Conservation (phyloP, 2,113 vertebrate genomes). For the Amblyopsis rosae region DNA sequence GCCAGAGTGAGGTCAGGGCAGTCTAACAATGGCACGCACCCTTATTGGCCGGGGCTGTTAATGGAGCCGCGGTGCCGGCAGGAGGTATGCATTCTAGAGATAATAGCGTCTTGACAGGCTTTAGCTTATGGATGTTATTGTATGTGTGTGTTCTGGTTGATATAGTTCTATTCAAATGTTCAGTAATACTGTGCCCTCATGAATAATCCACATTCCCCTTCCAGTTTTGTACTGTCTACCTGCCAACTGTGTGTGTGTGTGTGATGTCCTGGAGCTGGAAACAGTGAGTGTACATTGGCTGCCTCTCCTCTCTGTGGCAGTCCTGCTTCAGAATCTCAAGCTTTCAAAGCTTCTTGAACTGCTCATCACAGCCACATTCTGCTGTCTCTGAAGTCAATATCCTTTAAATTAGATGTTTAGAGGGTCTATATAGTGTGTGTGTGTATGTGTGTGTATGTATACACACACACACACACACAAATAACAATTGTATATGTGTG, state of each 20-base stretch:
- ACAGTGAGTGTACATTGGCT: slow-evolving; percentile 48
- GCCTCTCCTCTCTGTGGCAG: slow-evolving; percentile 36
- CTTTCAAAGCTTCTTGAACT: slow-evolving; percentile 54
- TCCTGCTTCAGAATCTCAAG: slow-evolving; percentile 51
- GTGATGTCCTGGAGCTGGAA: slow-evolving; percentile 35
- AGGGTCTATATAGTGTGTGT: neutral
- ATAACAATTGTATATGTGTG: too few species aligned
- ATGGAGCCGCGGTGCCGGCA: slow-evolving; percentile 19
- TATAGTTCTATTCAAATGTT: slow-evolving; percentile 39
- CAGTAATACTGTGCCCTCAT: slow-evolving; percentile 26
- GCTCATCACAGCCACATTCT: slow-evolving; percentile 56
- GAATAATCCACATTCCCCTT: slow-evolving; percentile 47
- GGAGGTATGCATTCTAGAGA: slow-evolving; percentile 37
- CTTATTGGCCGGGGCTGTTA: slow-evolving; percentile 52
- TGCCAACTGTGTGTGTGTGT: slow-evolving; percentile 11
- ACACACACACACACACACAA: too few species aligned
- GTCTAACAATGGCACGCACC: slow-evolving; percentile 55
- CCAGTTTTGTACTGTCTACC: slow-evolving; percentile 1
- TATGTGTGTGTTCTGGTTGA: slow-evolving; percentile 23
- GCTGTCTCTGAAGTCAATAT: slow-evolving; percentile 56
- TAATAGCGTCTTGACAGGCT: slow-evolving; percentile 13
- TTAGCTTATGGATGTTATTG: slow-evolving; percentile 8
- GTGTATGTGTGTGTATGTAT: too few species aligned
- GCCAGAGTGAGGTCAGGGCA: slow-evolving; percentile 72
- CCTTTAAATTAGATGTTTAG: slow-evolving; percentile 31